Conservation (phyloP, 2,113 vertebrate species). For the Corapipo altera region DNA sequence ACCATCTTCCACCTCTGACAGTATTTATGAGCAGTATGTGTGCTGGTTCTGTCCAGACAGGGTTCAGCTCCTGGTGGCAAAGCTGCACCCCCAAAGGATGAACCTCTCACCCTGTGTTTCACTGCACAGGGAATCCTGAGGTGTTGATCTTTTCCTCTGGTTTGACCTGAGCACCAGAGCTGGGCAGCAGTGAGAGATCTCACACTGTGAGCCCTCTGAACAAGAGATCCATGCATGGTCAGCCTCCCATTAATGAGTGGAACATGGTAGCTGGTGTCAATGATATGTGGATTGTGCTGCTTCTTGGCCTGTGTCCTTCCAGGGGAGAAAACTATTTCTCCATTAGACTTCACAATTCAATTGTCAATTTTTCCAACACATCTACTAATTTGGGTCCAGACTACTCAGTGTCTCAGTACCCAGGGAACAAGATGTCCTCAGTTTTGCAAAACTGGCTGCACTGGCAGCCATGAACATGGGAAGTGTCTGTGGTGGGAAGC, state of each 20-base stretch:
- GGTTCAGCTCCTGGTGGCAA: background rate
- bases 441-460: background rate
- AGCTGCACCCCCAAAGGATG: background rate
- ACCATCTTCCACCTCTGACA: background rate
- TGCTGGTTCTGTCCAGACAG: background rate
- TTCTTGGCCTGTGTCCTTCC: background rate
- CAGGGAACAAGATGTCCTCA: background rate
- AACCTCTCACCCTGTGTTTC: background rate
- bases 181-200: background rate
- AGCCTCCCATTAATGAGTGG: background rate
- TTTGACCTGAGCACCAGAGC: background rate
- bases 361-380: background rate
- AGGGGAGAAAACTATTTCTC: background rate
- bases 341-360: background rate
- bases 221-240: background rate
- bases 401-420: background rate
- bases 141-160: background rate
- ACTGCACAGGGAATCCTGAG: background rate
- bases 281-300: rapidly evolving
- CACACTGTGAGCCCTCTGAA: background rate
- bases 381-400: background rate
- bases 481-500: background rate
- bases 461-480: background rate
- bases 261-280: background rate
- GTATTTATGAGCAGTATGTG: background rate